Percentiles rank a stretch among this genome's conserved stretches.
Conservation (phyloP, 2,888 invertebrate genomes). For the Amiota communis region DNA sequence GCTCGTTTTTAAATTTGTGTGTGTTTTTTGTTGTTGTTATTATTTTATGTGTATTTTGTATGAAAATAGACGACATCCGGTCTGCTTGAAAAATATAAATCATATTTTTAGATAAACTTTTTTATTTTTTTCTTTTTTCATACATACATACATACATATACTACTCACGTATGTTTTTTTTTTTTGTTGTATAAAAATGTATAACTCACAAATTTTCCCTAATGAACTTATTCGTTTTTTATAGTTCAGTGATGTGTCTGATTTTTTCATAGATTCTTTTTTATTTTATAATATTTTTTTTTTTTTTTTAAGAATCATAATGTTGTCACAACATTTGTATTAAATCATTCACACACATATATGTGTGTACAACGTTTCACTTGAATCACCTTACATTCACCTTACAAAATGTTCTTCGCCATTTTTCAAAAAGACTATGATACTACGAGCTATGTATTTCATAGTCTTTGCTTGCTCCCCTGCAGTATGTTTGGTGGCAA, state of each 20-base stretch:
- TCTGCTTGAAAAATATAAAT: constrained; percentile 62
- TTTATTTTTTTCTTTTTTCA: background rate
- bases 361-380: no score
- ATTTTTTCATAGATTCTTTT: background rate
- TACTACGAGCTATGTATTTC: no score
- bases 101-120: constrained; percentile 61
- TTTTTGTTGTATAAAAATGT: no score
- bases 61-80: constrained; percentile 71
- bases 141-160: background rate
- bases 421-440: no score
- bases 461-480: no score
- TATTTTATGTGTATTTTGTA: constrained; percentile 39
- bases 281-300: background rate
- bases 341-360: background rate
- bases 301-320: no score
- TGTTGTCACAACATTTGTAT: background rate
- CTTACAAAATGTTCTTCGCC: no score
- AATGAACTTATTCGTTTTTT: background rate
- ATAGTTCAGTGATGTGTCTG: background rate
- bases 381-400: no score
- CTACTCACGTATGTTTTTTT: no score
- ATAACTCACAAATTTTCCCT: no score
- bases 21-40: constrained; percentile 37
- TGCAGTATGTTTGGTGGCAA: no score
- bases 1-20: constrained; percentile 35